These are phyloP conservation scores for Adelognathus sp. DNA, from an alignment of 2,888 invertebrate species.

Conservation along the genomic window DNA sequence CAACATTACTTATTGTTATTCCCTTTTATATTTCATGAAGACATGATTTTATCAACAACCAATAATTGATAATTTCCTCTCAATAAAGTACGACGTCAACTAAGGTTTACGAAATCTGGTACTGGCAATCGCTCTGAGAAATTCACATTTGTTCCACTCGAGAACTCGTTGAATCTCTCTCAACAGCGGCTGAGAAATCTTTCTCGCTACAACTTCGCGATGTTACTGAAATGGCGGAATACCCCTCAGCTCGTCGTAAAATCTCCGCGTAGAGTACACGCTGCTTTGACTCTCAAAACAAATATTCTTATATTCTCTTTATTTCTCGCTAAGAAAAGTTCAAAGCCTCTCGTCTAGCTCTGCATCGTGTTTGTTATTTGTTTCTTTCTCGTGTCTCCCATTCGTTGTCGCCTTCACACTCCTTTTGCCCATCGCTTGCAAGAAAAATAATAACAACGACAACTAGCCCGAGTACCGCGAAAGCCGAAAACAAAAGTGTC, in stretches of 20 bases:
- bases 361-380: neutral
- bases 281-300: neutral
- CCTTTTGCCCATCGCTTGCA: neutral
- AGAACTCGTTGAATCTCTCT: neutral
- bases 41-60: too few species aligned
- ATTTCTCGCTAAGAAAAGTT: neutral
- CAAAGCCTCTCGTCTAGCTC: neutral
- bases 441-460: slow-evolving; percentile 1
- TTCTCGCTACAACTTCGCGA: neutral
- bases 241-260: neutral
- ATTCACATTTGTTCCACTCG: neutral
- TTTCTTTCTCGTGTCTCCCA: neutral
- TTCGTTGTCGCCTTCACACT: neutral
- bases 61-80: neutral
- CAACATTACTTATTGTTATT: too few species aligned
- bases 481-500: neutral
- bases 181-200: neutral
- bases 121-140: neutral
- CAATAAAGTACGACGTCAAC: neutral
- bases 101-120: too few species aligned
- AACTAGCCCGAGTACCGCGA: neutral
- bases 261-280: neutral
- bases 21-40: too few species aligned
- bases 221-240: neutral
- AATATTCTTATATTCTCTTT: neutral